A percentile compares a stretch with the other conserved stretches of the same genome.
Conservation (phyloP, 2,797 vertebrate genomes). For the Leptatherina wallacei region DNA sequence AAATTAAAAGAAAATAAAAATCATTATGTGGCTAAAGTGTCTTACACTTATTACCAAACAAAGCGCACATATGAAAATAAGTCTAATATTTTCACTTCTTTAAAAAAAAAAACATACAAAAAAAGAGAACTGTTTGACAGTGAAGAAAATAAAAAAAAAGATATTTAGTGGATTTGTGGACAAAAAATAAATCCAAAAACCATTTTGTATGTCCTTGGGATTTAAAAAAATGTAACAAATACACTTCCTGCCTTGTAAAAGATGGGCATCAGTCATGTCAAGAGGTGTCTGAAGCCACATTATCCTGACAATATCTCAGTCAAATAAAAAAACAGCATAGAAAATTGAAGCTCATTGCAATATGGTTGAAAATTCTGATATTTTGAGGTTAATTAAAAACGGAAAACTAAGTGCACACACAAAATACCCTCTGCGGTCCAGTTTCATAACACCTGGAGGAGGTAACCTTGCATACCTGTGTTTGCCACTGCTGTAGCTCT, state of each 20-base stretch:
- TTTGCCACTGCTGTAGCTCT: conserved; percentile 43
- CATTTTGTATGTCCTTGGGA: background rate
- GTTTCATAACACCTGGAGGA: background rate
- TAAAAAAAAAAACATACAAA: too few relatives aligned
- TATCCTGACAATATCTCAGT: background rate
- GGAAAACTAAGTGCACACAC: background rate
- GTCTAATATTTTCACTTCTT: too few relatives aligned
- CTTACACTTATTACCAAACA: background rate
- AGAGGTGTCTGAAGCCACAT: conserved; percentile 3
- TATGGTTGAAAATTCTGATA: background rate
- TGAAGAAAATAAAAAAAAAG: background rate
- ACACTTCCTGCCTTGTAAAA: background rate
- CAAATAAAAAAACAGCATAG: background rate
- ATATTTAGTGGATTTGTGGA: background rate
- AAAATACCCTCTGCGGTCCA: background rate
- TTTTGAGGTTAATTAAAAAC: background rate
- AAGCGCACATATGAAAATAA: too few relatives aligned
- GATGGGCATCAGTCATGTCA: background rate
- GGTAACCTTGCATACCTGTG: conserved; percentile 51
- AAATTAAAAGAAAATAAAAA: conserved; percentile 5
- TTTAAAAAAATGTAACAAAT: background rate
- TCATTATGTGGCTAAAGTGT: too few relatives aligned
- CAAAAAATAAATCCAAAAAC: background rate
- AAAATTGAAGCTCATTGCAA: background rate
- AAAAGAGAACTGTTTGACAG: too few relatives aligned